A percentile compares a stretch with the other conserved stretches of the same genome.
Evolutionary conservation across 2,797 vertebrate species (phyloP).

Genomic region (Amazonetta brasiliensis): DNA sequence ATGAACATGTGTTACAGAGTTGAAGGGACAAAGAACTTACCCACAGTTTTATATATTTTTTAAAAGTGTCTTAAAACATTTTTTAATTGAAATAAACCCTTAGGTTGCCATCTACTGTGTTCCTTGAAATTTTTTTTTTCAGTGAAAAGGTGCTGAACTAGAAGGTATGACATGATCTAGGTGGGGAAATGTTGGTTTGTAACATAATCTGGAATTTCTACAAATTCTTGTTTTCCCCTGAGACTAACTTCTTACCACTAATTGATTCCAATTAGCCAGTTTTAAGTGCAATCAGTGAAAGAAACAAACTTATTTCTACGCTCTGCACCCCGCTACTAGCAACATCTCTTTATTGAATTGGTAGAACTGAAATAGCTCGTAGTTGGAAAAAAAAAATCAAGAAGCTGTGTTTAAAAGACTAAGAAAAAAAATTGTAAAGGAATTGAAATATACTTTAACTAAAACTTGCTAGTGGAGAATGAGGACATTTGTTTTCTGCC

Average conservation of each 20-base stretch:
- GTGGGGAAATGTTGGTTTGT: background rate
- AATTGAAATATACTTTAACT: constrained; percentile 9
- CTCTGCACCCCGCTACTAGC: background rate
- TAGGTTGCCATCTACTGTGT: background rate
- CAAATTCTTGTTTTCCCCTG: background rate
- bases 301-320: constrained; percentile 28
- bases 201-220: background rate
- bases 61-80: background rate
- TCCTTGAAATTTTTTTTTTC: background rate
- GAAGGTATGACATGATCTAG: background rate
- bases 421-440: background rate
- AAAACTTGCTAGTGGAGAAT: constrained; percentile 13
- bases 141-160: background rate
- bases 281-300: constrained; percentile 46
- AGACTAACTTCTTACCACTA: constrained; percentile 40
- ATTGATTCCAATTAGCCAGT: constrained; percentile 51
- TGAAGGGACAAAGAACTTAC: background rate
- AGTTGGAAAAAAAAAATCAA: background rate
- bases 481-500: constrained; percentile 9
- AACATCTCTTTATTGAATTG: constrained; percentile 7
- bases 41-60: background rate
- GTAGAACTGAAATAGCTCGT: background rate
- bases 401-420: background rate
- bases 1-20: background rate
- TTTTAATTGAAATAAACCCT: background rate